These are phyloP conservation scores for Leptodactylus fallax DNA, from an alignment of 2,797 vertebrate species.

Conservation along the genomic window DNA sequence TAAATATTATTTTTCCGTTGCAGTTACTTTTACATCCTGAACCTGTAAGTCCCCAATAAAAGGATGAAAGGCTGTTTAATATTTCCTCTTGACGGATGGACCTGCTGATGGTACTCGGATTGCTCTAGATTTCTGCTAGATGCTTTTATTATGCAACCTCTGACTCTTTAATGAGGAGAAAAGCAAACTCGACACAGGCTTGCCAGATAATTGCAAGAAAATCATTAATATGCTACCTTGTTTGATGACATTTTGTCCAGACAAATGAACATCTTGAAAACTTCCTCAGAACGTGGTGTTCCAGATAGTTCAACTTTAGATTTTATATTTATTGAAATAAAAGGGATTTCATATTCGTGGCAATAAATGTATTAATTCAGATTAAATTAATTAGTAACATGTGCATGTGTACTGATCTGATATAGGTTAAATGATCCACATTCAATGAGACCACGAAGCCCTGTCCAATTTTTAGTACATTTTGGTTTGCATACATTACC, in stretches of 20 bases:
- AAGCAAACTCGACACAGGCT: not conserved
- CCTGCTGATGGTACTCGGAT: not conserved
- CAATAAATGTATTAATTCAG: not conserved
- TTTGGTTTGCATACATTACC: no score
- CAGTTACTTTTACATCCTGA: not conserved
- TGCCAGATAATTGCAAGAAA: not conserved
- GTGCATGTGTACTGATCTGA: no score
- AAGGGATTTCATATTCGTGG: not conserved
- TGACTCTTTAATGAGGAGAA: constrained; percentile 23
- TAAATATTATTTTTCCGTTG: not conserved
- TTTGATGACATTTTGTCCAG: constrained; percentile 11
- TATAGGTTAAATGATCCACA: no score
- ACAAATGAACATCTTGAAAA: not conserved
- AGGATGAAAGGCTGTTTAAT: not conserved
- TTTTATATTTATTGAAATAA: not conserved
- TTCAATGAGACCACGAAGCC: no score
- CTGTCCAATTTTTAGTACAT: no score
- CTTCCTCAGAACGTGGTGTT: not conserved
- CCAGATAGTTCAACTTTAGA: not conserved
- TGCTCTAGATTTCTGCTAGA: constrained; percentile 14
- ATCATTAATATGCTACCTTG: not conserved
- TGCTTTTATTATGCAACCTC: constrained; percentile 13
- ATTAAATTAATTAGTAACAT: no score
- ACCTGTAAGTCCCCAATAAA: not conserved
- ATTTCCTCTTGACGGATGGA: not conserved